These are phyloP conservation scores for Sitobion miscanthi DNA, from an alignment of 1,140 invertebrate genomes.

Conservation along the genomic window DNA sequence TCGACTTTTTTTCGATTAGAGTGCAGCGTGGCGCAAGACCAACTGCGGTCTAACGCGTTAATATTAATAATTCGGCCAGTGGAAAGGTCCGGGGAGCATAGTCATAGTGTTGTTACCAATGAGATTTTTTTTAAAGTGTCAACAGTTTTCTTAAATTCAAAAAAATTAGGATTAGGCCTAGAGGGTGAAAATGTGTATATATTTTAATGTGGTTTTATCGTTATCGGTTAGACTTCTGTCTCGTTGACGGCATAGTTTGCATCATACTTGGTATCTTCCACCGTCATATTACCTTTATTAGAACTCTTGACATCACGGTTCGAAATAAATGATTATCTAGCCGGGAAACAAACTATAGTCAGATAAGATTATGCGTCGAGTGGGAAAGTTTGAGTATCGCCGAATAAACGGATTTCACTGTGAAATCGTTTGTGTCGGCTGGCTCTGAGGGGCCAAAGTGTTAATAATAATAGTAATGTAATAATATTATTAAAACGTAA, in stretches of 20 bases:
- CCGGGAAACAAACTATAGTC: neutral
- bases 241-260: neutral
- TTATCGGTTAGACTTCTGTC: neutral
- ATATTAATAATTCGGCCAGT: neutral
- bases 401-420: neutral
- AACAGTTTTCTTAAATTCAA: neutral
- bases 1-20: neutral
- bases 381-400: neutral
- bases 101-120: neutral
- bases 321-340: neutral
- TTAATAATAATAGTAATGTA: slow-evolving; percentile 44
- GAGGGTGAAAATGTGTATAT: too few relatives aligned
- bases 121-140: neutral
- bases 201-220: too few relatives aligned
- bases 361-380: neutral
- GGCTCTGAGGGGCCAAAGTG: neutral
- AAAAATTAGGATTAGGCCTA: neutral
- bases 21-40: neutral
- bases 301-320: neutral
- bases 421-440: neutral
- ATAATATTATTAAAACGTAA: slow-evolving; percentile 30
- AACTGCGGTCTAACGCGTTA: neutral
- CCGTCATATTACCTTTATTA: too few relatives aligned
- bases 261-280: neutral
- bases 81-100: neutral